Conservation (phyloP, 1,140 invertebrate genomes). For the Drosophila serrata region DNA sequence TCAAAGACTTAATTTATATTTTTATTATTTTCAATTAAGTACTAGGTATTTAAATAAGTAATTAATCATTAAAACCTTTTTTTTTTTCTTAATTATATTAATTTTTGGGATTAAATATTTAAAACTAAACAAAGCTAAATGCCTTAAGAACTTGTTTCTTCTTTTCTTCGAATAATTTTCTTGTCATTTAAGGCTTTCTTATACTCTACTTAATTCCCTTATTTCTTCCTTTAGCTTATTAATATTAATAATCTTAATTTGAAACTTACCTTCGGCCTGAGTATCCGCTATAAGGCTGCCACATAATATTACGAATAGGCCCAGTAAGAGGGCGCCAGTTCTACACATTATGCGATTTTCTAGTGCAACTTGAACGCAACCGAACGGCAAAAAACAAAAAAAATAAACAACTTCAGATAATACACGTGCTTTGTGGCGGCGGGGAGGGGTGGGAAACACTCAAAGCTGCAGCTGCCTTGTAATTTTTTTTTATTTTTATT, state of each 20-base stretch:
- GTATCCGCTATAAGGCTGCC: slow-evolving; percentile 57
- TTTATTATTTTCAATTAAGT: not conserved
- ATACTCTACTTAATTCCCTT: not conserved
- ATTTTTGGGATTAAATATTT: not conserved
- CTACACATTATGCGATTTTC: slow-evolving; percentile 55
- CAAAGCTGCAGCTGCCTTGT: slow-evolving; percentile 11
- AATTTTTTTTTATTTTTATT: not conserved
- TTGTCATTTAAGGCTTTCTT: not conserved
- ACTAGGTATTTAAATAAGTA: no score
- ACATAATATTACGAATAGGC: slow-evolving; percentile 49
- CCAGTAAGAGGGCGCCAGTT: slow-evolving; percentile 50
- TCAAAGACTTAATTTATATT: not conserved
- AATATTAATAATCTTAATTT: not conserved
- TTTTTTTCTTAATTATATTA: no score
- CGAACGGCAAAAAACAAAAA: slow-evolving; percentile 29
- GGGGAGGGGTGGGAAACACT: not conserved
- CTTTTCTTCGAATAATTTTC: no score
- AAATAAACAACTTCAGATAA: slow-evolving; percentile 25
- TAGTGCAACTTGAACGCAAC: slow-evolving; percentile 16
- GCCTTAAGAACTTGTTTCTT: no score
- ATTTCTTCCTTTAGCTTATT: not conserved
- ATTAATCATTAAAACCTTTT: not conserved
- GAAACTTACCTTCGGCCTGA: slow-evolving; percentile 55
- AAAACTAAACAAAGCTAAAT: not conserved
- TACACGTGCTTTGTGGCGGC: slow-evolving; percentile 21